Conservation (phyloP, 2,888 invertebrate genomes). For the Epirrita christyi region DNA sequence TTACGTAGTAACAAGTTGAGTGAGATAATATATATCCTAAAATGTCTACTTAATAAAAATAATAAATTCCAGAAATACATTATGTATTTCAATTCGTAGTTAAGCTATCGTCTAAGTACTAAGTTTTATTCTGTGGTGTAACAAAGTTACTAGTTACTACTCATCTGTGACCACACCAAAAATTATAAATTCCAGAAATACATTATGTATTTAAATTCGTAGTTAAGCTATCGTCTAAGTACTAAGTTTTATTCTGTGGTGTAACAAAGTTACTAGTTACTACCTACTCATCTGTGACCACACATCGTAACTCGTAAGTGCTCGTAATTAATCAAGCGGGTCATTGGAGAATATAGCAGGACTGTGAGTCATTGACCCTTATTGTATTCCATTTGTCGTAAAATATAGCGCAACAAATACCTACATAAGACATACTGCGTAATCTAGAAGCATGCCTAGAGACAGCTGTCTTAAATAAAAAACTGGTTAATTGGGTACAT, state of each 20-base stretch:
- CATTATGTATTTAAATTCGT: background rate
- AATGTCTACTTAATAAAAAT: too few relatives aligned
- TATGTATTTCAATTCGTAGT: background rate
- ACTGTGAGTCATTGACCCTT: conserved; percentile 40
- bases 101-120: background rate
- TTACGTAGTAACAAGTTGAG: too few relatives aligned
- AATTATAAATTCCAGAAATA: too few relatives aligned
- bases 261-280: conserved; percentile 7
- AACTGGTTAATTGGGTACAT: too few relatives aligned
- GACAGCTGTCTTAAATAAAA: too few relatives aligned
- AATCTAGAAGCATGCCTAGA: too few relatives aligned
- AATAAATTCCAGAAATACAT: too few relatives aligned
- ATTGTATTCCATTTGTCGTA: conserved; percentile 14
- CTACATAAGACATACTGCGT: too few relatives aligned
- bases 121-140: background rate
- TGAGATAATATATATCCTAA: too few relatives aligned
- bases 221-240: background rate
- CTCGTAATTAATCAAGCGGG: conserved; percentile 45
- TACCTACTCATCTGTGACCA: conserved; percentile 28
- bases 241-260: background rate
- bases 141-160: conserved; percentile 7
- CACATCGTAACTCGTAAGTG: conserved; percentile 31
- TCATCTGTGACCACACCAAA: conserved; percentile 34
- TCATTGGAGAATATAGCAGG: conserved; percentile 28
- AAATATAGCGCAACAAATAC: background rate